Evolutionary conservation across 2,888 invertebrate genomes (phyloP).

Genomic region (Gerris lacustris): DNA sequence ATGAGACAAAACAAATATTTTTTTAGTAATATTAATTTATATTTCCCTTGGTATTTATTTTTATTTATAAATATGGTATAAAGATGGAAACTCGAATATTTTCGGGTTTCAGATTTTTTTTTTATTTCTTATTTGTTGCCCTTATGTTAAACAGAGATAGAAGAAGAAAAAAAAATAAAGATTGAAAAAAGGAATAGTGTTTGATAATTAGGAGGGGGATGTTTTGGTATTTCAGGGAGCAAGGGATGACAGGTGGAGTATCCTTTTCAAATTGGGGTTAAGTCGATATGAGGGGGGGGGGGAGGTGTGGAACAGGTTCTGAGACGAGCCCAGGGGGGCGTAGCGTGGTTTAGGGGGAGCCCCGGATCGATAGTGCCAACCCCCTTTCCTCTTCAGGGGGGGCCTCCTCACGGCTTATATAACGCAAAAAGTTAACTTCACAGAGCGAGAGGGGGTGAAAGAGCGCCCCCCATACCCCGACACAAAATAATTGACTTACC

Average conservation of each 20-base stretch:
- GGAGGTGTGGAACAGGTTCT: background rate
- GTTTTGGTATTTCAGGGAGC: background rate
- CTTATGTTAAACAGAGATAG: no score
- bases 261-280: conserved; percentile 5
- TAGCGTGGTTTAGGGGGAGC: background rate
- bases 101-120: no score
- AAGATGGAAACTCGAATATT: no score
- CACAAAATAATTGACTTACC: conserved; percentile 5
- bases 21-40: no score
- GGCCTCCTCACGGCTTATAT: background rate
- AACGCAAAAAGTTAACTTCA: conserved; percentile 1
- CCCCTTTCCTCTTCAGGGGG: background rate
- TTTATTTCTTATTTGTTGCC: no score
- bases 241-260: conserved; percentile 3
- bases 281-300: background rate
- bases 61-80: no score
- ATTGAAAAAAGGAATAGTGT: no score
- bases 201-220: no score
- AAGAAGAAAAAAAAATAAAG: no score
- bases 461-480: background rate
- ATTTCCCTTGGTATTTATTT: no score
- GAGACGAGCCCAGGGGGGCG: no score
- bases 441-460: background rate
- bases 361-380: background rate
- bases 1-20: no score